Percentiles rank a stretch among this genome's conserved stretches.
phyloP scores from a whole-genome alignment of 2,797 vertebrate genomes.

The Columba guinea region DNA sequence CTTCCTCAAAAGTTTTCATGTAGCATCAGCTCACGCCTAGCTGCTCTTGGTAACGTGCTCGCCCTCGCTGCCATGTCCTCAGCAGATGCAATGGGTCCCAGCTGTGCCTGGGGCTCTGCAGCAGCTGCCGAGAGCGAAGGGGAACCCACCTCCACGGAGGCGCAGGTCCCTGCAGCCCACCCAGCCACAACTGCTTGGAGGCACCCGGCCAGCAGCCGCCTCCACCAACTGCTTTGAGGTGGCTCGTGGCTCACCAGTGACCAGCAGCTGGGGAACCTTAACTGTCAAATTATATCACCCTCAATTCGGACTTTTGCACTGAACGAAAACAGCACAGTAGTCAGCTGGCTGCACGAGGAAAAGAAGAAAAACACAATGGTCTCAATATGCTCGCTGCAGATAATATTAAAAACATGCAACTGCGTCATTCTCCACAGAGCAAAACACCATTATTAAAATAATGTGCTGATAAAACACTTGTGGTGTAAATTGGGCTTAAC shows the following conservation, averaged over 20 bases:
- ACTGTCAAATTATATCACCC: no score
- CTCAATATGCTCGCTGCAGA: fast-evolving
- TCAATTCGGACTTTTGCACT: fast-evolving
- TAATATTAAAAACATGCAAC: background rate
- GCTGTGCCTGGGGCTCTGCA: background rate
- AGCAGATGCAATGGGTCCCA: background rate
- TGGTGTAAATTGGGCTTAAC: background rate
- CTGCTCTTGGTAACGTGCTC: background rate
- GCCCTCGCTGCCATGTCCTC: background rate
- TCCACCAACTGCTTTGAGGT: background rate
- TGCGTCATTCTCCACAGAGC: fast-evolving
- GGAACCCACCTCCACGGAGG: background rate
- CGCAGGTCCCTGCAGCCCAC: background rate
- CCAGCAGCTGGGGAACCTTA: background rate
- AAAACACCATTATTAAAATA: background rate
- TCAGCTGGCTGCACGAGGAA: background rate
- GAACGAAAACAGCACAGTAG: background rate
- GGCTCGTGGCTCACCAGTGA: fast-evolving
- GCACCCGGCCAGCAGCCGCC: fast-evolving
- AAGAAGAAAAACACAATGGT: background rate
- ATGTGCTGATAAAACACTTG: background rate
- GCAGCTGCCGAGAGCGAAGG: background rate
- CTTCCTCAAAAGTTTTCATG: background rate
- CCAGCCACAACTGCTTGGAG: background rate
- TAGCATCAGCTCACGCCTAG: background rate